These are phyloP conservation scores for Laterallus jamaicensis DNA, from an alignment of 2,113 vertebrate species.

Conservation along the genomic window DNA sequence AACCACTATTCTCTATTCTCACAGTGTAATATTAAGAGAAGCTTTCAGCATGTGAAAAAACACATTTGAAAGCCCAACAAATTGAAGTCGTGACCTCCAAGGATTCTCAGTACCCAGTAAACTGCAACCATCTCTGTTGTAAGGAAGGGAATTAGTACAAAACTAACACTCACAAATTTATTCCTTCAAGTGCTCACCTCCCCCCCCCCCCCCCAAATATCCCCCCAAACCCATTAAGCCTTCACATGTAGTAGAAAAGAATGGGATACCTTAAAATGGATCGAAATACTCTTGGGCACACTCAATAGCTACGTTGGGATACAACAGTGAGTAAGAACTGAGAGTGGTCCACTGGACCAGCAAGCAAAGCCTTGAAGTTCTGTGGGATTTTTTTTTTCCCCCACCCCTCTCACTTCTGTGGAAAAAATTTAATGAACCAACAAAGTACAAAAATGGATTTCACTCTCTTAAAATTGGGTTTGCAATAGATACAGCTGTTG, in stretches of 20 bases:
- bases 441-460: neutral
- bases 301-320: neutral
- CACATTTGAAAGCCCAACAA: neutral
- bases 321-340: neutral
- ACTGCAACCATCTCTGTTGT: neutral
- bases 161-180: rapidly evolving
- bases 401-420: neutral
- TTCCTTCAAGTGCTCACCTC: neutral
- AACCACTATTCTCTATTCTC: neutral
- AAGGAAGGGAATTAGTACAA: neutral
- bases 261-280: neutral
- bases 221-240: neutral
- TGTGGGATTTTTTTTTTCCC: neutral
- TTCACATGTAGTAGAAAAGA: neutral
- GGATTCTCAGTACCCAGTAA: neutral
- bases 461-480: neutral
- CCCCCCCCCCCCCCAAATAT: no score
- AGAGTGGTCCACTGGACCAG: neutral
- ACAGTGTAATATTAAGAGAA: neutral
- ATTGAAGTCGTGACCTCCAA: rapidly evolving
- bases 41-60: neutral
- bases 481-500: neutral
- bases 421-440: no score
- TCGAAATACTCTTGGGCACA: neutral
- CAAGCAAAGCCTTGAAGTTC: neutral